Percentiles rank a stretch among this genome's conserved stretches.
Evolutionary conservation across 2,113 vertebrate species (phyloP).

Genomic region (Strix uralensis): DNA sequence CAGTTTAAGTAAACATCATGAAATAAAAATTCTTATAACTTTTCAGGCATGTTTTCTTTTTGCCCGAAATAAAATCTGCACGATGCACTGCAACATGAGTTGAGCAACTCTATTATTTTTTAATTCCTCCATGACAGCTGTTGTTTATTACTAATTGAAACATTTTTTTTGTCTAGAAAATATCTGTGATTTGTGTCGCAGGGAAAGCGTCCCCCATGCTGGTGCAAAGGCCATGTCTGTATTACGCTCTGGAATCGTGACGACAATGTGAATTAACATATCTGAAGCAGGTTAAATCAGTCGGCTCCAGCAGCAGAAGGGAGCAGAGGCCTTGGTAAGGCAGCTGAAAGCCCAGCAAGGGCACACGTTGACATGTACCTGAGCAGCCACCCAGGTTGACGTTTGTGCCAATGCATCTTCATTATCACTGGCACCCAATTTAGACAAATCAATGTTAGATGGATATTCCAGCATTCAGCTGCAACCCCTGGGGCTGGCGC

Average conservation of each 20-base stretch:
- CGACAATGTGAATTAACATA: not conserved
- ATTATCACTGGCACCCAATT: not conserved
- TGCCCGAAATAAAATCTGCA: not conserved
- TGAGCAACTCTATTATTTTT: constrained; percentile 26
- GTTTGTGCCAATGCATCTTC: not conserved
- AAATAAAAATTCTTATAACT: not conserved
- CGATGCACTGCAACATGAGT: not conserved
- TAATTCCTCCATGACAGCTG: not conserved
- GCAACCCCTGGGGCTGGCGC: not conserved
- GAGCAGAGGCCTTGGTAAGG: not conserved
- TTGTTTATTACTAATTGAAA: constrained; percentile 39
- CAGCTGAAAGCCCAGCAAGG: not conserved
- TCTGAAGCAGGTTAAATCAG: not conserved
- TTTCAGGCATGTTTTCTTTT: not conserved
- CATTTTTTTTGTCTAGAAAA: constrained; percentile 12
- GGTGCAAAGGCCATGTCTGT: not conserved
- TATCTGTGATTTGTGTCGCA: not conserved
- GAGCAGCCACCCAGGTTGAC: not conserved
- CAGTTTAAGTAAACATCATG: not conserved
- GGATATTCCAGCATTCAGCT: not conserved
- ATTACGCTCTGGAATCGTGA: not conserved
- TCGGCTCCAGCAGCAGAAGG: not conserved
- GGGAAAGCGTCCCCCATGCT: not conserved
- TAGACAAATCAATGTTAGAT: rapidly evolving
- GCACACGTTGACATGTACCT: rapidly evolving